Conservation (phyloP, 2,797 vertebrate species). For the Jordanella pulchra region DNA sequence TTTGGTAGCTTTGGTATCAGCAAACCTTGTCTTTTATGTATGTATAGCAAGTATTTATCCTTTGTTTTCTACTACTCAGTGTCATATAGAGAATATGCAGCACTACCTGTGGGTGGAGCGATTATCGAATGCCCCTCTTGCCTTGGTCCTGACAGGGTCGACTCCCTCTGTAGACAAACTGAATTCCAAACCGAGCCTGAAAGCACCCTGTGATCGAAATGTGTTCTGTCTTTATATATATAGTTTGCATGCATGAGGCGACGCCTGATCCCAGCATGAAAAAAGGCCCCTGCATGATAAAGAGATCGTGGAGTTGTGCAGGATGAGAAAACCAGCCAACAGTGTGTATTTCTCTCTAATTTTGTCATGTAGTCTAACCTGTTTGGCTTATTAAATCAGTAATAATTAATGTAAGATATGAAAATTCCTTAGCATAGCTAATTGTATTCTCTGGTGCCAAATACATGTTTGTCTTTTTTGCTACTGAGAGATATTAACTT, state of each 20-base stretch:
- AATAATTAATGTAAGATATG: constrained; percentile 32
- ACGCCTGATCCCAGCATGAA: constrained; percentile 75
- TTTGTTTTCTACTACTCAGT: constrained; percentile 69
- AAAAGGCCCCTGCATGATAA: constrained; percentile 67
- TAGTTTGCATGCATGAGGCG: constrained; percentile 75
- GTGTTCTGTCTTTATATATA: constrained; percentile 48
- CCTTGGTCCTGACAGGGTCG: constrained; percentile 63
- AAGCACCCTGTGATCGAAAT: constrained; percentile 31
- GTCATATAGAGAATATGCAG: constrained; percentile 70
- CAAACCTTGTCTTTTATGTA: constrained; percentile 72
- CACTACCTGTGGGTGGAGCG: constrained; percentile 56
- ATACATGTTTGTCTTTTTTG: constrained; percentile 29
- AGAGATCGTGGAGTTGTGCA: constrained; percentile 55
- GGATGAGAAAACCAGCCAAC: constrained; percentile 47
- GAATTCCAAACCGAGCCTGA: constrained; percentile 20
- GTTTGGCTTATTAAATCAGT: constrained; percentile 44
- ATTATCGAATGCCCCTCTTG: constrained; percentile 53
- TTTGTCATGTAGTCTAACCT: constrained; percentile 39
- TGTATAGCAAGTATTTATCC: constrained; percentile 57
- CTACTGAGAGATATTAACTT: background rate
- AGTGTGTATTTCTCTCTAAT: constrained; percentile 25
- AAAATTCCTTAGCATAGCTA: constrained; percentile 48
- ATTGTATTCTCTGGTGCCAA: constrained; percentile 60
- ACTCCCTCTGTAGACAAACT: constrained; percentile 47
- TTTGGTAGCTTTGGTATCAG: constrained; percentile 78